Percentiles rank a stretch among this genome's conserved stretches.
Conservation (phyloP, 1,140 invertebrate species). For the Latrodectus geometricus region DNA sequence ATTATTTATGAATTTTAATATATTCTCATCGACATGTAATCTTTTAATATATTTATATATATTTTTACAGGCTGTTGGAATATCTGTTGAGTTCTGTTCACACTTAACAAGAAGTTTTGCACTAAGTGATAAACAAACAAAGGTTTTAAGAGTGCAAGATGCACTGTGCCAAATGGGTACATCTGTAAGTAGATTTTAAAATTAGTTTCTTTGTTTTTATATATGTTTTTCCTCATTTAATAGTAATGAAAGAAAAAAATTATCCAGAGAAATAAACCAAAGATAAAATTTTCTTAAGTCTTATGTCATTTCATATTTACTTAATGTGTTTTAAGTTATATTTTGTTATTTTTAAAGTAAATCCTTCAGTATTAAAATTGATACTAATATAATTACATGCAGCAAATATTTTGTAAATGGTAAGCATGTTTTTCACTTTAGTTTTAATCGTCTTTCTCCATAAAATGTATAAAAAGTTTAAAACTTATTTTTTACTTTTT, state of each 20-base stretch:
- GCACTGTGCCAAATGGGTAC: conserved; percentile 73
- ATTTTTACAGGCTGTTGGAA: conserved; percentile 71
- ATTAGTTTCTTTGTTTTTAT: too few relatives aligned
- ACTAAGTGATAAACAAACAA: conserved; percentile 68
- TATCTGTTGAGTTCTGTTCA: conserved; percentile 75
- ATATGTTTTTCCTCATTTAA: too few relatives aligned
- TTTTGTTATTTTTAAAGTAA: background rate
- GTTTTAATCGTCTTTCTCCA: background rate
- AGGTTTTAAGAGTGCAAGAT: conserved; percentile 71
- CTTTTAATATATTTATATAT: background rate
- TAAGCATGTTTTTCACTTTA: background rate
- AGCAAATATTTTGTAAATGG: background rate
- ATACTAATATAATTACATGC: background rate
- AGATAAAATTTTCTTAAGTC: too few relatives aligned
- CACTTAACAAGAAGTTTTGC: conserved; percentile 73
- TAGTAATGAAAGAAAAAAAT: too few relatives aligned
- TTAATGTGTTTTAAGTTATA: background rate
- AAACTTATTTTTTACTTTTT: conserved; percentile 59
- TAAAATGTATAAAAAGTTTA: background rate
- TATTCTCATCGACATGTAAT: background rate
- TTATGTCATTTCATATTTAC: background rate
- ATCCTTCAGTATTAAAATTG: too few relatives aligned
- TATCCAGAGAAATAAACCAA: too few relatives aligned
- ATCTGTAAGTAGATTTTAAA: conserved; percentile 73
- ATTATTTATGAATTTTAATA: background rate